These are phyloP conservation scores for Pygoscelis adeliae DNA, from an alignment of 2,113 vertebrate species.

Conservation along the genomic window DNA sequence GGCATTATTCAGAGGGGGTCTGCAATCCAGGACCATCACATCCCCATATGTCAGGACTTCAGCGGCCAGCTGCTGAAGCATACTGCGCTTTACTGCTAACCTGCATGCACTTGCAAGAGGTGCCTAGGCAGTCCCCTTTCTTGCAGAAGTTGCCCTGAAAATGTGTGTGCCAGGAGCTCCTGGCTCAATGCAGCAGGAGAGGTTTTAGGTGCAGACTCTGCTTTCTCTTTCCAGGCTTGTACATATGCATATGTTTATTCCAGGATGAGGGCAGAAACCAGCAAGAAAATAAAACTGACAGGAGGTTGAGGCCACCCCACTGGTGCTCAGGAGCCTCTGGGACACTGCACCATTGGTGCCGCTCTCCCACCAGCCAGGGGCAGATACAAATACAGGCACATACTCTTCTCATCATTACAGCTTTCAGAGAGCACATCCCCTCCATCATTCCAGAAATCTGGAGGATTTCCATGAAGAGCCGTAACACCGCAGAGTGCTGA, in stretches of 20 bases:
- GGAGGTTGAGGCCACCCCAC: not conserved
- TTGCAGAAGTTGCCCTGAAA: not conserved
- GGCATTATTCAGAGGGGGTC: not conserved
- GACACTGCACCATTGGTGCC: fast-evolving
- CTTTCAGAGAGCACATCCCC: not conserved
- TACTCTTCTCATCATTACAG: not conserved
- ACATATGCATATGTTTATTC: not conserved
- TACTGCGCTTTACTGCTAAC: not conserved
- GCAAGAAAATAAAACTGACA: not conserved
- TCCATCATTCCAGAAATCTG: not conserved
- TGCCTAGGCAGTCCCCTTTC: not conserved
- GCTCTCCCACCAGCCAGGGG: not conserved
- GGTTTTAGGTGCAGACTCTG: not conserved
- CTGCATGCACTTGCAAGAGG: fast-evolving
- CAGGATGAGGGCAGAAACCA: not conserved
- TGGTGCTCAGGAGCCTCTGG: not conserved
- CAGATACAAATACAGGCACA: fast-evolving
- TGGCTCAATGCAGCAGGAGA: not conserved
- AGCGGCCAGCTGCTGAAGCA: not conserved
- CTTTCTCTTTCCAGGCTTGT: not conserved
- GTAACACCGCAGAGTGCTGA: fast-evolving
- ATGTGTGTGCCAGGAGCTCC: not conserved
- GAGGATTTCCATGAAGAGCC: not conserved
- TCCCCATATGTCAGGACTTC: not conserved
- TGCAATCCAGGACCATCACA: not conserved